Evolutionary conservation across 2,888 invertebrate species (phyloP), one percentile per base, ranked within the genome.

Genomic region (Ceratothoa steindachneri): DNA sequence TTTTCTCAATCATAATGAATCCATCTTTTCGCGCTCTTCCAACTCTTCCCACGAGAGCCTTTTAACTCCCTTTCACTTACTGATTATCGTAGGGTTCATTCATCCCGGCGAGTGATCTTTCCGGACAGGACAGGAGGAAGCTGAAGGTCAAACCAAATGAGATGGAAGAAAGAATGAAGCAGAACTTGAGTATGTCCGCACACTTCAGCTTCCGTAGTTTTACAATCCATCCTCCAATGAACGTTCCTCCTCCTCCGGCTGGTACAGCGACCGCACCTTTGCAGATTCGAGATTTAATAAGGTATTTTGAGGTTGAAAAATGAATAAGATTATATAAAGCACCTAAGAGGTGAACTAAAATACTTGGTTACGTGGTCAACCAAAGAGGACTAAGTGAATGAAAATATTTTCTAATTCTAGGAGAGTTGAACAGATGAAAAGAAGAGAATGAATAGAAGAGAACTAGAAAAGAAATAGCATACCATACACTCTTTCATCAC

Each of bases 181-280:
- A 5, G 41, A 41, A 41, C 15, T 41, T 41, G 7, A 41, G 15
- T 41, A 41, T 41, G 5, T 15, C 41, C 5, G 5, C 41, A 15
- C 41, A 41, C 5, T 41, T 41, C 15, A 41, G 15, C 41, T 41
- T 41, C 5, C 5, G 15, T 9, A 9, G 15, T 41, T 41, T 41
- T 5, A 41, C 41, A 75, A 94, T 85, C 85, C 91, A 93, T 0
- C 93, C 94, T 9, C 93, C 93, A 1, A 91, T 84, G 84, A 93
- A 91, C 0, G 93, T 93, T 19, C 93, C 94, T 1, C 93, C 91
- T 0, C 93, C 93, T 0, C 93, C 94, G 0, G 93, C 92, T 0
- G 93, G 93, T 0, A 95, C 92, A 0, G 92, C 92, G 64, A 93
- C 90, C 51, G 91, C 85, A 15, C 92, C 92, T 80, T 71, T 27